Evolutionary conservation across 2,888 invertebrate species (phyloP).

Genomic region (Drosophila antonietae): DNA sequence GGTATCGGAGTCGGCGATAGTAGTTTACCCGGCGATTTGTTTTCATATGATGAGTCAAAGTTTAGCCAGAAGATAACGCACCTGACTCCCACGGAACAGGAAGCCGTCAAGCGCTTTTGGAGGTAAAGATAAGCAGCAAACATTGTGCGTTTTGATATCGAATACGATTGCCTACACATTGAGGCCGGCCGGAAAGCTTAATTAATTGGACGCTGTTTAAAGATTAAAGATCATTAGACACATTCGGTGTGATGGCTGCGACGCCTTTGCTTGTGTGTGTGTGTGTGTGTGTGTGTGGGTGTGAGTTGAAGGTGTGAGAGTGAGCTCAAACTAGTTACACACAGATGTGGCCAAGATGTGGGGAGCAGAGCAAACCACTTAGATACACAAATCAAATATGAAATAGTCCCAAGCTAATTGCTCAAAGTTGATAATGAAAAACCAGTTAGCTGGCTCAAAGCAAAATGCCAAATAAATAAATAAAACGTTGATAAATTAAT

Average conservation of each 20-base stretch:
- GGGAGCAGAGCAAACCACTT: slow-evolving; percentile 10
- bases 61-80: slow-evolving; percentile 77
- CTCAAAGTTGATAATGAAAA: slow-evolving; percentile 25
- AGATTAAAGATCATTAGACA: slow-evolving; percentile 32
- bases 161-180: neutral
- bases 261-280: neutral
- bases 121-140: slow-evolving; percentile 67
- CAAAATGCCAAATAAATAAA: neutral
- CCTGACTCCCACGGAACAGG: slow-evolving; percentile 79
- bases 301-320: slow-evolving; percentile 30
- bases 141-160: slow-evolving; percentile 1
- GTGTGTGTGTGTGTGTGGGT: neutral
- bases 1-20: slow-evolving; percentile 11
- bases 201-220: slow-evolving; percentile 33
- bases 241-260: neutral
- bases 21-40: slow-evolving; percentile 35
- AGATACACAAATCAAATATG: slow-evolving; percentile 23
- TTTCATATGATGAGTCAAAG: slow-evolving; percentile 70
- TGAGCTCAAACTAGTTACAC: slow-evolving; percentile 1
- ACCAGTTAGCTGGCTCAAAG: slow-evolving; percentile 33
- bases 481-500: slow-evolving; percentile 30
- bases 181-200: slow-evolving; percentile 15
- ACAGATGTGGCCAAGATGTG: neutral
- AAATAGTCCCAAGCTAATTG: slow-evolving; percentile 39
- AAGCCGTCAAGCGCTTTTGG: slow-evolving; percentile 81